phyloP scores from a whole-genome alignment of 2,888 invertebrate species.

The Phengaris alcon region DNA sequence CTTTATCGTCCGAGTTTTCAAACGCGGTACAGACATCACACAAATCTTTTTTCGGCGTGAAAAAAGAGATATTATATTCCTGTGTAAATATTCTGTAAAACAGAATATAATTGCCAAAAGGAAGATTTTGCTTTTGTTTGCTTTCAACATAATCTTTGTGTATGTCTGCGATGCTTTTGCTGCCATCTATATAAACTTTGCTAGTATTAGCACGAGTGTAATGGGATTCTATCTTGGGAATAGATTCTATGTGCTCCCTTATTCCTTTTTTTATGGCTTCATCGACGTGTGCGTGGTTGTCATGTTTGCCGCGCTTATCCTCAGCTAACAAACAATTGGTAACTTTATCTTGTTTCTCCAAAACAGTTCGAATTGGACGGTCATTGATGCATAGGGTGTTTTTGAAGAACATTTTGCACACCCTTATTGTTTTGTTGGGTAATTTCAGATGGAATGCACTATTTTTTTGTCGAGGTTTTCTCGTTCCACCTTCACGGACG shows the following conservation, averaged over 20 bases:
- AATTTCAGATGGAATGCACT: slow-evolving; percentile 22
- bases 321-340: neutral
- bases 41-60: slow-evolving; percentile 39
- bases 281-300: neutral
- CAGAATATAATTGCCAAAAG: neutral
- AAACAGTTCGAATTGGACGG: slow-evolving; percentile 37
- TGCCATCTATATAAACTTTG: neutral
- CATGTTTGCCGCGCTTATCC: neutral
- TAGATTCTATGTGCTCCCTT: slow-evolving; percentile 15
- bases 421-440: slow-evolving; percentile 26
- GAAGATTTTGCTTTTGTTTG: neutral
- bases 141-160: neutral
- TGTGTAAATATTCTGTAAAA: neutral
- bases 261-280: neutral
- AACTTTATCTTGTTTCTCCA: slow-evolving; percentile 31
- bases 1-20: slow-evolving; percentile 40
- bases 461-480: slow-evolving; percentile 27
- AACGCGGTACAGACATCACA: slow-evolving; percentile 36
- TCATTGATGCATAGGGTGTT: slow-evolving; percentile 39
- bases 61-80: slow-evolving; percentile 20
- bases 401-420: slow-evolving; percentile 39
- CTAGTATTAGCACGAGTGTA: slow-evolving; percentile 31
- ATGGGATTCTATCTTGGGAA: slow-evolving; percentile 35
- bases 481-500: neutral
- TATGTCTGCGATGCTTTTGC: slow-evolving; percentile 29